Conservation (phyloP, 2,113 vertebrate genomes). For the Crotalus viridis region DNA sequence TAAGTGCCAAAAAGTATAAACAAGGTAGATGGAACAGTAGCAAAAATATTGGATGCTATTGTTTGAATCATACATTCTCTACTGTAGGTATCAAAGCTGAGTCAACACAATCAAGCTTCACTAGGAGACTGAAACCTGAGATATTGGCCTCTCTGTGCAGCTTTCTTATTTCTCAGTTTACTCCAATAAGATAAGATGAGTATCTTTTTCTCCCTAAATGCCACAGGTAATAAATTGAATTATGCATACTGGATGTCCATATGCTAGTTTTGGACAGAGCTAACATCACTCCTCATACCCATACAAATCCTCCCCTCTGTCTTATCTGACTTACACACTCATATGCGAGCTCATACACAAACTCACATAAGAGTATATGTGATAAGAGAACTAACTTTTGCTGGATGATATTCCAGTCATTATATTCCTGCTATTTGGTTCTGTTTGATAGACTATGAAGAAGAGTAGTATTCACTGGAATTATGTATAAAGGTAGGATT, state of each 20-base stretch:
- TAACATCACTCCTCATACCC: background rate
- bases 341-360: fast-evolving
- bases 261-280: background rate
- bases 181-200: background rate
- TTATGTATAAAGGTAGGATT: background rate
- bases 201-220: background rate
- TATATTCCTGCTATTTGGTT: background rate
- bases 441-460: background rate
- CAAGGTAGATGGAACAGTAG: background rate
- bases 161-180: background rate
- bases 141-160: background rate
- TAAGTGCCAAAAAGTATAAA: background rate
- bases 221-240: background rate
- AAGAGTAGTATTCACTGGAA: background rate
- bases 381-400: background rate
- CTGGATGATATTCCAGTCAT: background rate
- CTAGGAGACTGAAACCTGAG: background rate
- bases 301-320: background rate
- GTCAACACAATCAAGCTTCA: background rate
- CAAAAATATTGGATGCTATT: background rate
- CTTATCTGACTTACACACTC: background rate
- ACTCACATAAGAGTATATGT: background rate
- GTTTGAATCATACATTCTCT: background rate
- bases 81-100: background rate
- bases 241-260: background rate